phyloP scores from a whole-genome alignment of 2,113 vertebrate species.

The Mola mola region DNA sequence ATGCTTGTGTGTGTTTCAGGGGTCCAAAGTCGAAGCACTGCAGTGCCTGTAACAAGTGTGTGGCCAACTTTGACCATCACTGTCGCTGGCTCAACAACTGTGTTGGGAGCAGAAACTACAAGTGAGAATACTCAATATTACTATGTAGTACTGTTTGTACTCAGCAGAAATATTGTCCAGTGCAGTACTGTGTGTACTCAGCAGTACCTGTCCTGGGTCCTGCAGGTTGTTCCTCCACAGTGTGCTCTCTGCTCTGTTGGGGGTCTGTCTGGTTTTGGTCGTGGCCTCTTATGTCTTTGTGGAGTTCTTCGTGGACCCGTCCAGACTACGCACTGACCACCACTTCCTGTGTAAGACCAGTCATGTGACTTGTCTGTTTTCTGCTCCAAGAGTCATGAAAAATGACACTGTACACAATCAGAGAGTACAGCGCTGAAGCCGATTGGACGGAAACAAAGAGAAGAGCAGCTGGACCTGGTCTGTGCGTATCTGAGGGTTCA shows the following conservation, averaged over 20 bases:
- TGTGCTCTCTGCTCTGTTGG: conserved; percentile 90
- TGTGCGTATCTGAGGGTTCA: too few relatives aligned
- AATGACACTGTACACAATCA: too few relatives aligned
- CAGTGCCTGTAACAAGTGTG: conserved; percentile 96
- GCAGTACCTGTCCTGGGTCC: too few relatives aligned
- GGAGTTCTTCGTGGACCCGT: conserved; percentile 90
- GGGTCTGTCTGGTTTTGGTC: conserved; percentile 86
- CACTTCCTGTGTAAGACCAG: conserved; percentile 87
- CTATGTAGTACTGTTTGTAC: not conserved
- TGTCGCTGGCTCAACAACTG: conserved; percentile 99
- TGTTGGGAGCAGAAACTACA: conserved; percentile 96
- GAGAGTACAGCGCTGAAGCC: too few relatives aligned
- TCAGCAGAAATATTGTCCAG: not conserved
- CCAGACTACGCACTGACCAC: conserved; percentile 85
- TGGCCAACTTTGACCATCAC: conserved; percentile 96
- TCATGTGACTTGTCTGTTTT: not conserved
- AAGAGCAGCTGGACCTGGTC: too few relatives aligned
- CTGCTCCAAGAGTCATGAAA: too few relatives aligned
- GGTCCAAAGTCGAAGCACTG: conserved; percentile 96
- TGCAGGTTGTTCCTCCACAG: conserved; percentile 83
- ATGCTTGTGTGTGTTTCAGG: conserved; percentile 77
- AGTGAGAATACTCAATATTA: too few relatives aligned
- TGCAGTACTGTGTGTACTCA: too few relatives aligned
- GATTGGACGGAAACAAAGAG: too few relatives aligned
- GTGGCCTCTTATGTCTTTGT: conserved; percentile 89